These are phyloP conservation scores for Paramormyrops hopkinsi DNA, from an alignment of 2,797 vertebrate species.

Conservation along the genomic window DNA sequence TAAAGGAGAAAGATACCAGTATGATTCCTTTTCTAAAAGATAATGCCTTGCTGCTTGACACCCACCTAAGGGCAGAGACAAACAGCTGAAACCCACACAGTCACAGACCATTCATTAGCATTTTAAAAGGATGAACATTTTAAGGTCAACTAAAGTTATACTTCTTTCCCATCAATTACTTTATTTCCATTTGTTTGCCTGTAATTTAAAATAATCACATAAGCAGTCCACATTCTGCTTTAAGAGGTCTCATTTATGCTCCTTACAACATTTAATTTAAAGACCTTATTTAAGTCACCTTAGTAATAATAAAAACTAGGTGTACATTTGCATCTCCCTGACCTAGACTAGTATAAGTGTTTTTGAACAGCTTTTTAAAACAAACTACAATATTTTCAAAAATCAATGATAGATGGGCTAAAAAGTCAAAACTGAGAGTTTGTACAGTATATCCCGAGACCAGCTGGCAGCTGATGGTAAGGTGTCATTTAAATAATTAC, in stretches of 20 bases:
- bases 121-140: not conserved
- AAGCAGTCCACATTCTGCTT: not conserved
- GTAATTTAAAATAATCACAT: not conserved
- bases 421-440: not conserved
- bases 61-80: not conserved
- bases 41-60: not conserved
- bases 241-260: not conserved
- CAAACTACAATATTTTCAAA: not conserved
- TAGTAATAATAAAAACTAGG: not conserved
- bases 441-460: not conserved
- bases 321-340: not conserved
- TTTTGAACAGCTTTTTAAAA: not conserved
- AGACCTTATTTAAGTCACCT: not conserved
- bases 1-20: not conserved
- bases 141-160: not conserved
- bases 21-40: not conserved
- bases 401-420: not conserved
- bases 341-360: not conserved
- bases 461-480: not conserved
- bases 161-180: not conserved
- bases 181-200: not conserved
- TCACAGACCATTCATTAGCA: not conserved
- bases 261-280: not conserved
- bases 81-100: not conserved
- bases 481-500: not conserved